These are phyloP conservation scores for Pollenia labialis DNA, from an alignment of 2,888 invertebrate species.

Conservation along the genomic window DNA sequence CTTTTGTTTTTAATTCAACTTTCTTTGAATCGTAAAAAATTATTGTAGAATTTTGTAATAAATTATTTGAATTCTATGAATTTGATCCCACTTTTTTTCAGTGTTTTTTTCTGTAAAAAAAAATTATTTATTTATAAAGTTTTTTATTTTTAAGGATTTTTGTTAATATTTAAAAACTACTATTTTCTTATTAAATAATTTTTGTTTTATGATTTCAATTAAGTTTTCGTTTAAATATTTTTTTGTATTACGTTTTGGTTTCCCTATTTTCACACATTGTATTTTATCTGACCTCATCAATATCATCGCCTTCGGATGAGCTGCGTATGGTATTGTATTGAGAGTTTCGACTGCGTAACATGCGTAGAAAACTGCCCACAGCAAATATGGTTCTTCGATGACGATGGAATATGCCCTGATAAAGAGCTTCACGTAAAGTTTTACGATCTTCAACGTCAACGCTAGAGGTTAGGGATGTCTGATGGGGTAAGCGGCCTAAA, in stretches of 20 bases:
- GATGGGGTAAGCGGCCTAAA: constrained; percentile 86
- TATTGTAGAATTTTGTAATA: constrained; percentile 25
- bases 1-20: constrained; percentile 18
- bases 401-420: constrained; percentile 91
- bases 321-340: constrained; percentile 90
- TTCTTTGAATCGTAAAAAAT: constrained; percentile 52
- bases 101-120: constrained; percentile 15
- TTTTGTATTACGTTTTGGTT: constrained; percentile 44
- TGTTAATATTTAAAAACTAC: background rate
- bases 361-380: constrained; percentile 89
- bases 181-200: constrained; percentile 6
- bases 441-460: constrained; percentile 88
- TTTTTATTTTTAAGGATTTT: background rate
- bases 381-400: constrained; percentile 91
- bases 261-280: constrained; percentile 26
- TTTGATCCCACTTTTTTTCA: constrained; percentile 62
- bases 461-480: constrained; percentile 87
- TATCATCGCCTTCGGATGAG: constrained; percentile 84
- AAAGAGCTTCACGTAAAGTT: constrained; percentile 88
- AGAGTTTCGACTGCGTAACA: constrained; percentile 90
- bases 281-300: constrained; percentile 84
- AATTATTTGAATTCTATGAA: constrained; percentile 67
- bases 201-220: background rate
- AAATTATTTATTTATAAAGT: constrained; percentile 11
- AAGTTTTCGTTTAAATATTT: constrained; percentile 3